Base-by-base conservation (phyloP, 2,888 invertebrate genomes). In the Dynastes grantii region DNA sequence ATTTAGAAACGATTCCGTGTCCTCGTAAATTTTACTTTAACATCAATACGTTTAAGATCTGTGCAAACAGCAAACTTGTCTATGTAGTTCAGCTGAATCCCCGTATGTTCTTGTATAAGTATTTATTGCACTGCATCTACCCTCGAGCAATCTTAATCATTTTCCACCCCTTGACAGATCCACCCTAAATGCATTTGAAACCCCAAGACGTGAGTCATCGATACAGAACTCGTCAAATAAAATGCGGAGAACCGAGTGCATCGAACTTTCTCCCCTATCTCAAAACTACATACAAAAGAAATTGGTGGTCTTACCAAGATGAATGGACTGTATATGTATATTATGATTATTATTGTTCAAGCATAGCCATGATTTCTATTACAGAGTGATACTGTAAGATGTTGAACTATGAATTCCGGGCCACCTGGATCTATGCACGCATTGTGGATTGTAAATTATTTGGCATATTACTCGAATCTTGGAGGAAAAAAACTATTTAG, bases 71-170 rank as follows among this genome's bases (percentile, higher is more conserved):
- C 29, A n/a, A 49, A 68, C 49, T 49, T 49, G 45, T 49, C 53
- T 68, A 8, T 22, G 22, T 68, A 22, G 68, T 13, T 9, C 4
- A 32, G 29, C 27, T 32, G 63, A 22, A 37, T 45, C 22, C 22
- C 5, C 73, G n/a, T 71, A 75, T 49, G 13, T 45, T 61, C 61
- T 45, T 61, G 61, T 61, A 61, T 61, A 45, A 40, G 73, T 75
- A 75, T 75, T 75, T 75, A 75, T 75, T 75, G 73, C 45, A 27
- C 6, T 2, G 16, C 73, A 37, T 75, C 61, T 75, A 75, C 73
- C 73, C 73, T 75, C 73, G n/a, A 61, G 61, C 61, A 45, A 75
- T 75, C 73, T 75, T 75, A 75, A 75, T 75, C 73, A 75, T 75
- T 75, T 75, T 61, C 73, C 63, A 45, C 73, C 73, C 73, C 73